Percentiles rank a stretch among this genome's conserved stretches.
phyloP scores from a whole-genome alignment of 2,888 invertebrate genomes.

The Brachypalpus laphriformis region DNA sequence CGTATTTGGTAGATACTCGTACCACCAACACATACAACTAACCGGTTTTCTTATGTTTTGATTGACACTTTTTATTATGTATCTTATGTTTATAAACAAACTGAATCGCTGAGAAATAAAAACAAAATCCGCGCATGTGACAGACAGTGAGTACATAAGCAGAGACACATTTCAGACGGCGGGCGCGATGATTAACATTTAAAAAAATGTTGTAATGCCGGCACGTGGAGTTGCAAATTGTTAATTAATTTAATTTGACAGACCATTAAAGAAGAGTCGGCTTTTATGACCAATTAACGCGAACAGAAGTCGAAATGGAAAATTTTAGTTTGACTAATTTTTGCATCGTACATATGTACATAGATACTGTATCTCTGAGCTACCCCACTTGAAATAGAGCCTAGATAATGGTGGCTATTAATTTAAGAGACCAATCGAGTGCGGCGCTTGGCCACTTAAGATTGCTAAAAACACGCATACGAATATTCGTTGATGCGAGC shows the following conservation, averaged over 20 bases:
- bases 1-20: neutral
- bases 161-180: neutral
- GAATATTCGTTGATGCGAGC: neutral
- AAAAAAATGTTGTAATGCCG: neutral
- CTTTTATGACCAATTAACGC: neutral
- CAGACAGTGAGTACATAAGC: neutral
- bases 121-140: neutral
- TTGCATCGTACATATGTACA: neutral
- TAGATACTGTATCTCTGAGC: neutral
- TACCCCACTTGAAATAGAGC: neutral
- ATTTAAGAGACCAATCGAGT: constrained; percentile 2
- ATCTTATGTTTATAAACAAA: constrained; percentile 23
- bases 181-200: neutral
- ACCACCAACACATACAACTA: neutral
- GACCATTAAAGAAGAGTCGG: neutral
- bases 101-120: neutral
- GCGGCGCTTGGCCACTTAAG: constrained; percentile 9
- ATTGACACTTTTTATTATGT: neutral
- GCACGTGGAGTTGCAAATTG: constrained; percentile 37
- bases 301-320: neutral
- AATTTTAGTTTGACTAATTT: neutral
- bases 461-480: neutral
- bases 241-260: constrained; percentile 16
- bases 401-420: neutral
- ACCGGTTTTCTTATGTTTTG: constrained; percentile 7